Evolutionary conservation across 2,888 invertebrate species (phyloP).

Genomic region (Xanthorhoe designata): DNA sequence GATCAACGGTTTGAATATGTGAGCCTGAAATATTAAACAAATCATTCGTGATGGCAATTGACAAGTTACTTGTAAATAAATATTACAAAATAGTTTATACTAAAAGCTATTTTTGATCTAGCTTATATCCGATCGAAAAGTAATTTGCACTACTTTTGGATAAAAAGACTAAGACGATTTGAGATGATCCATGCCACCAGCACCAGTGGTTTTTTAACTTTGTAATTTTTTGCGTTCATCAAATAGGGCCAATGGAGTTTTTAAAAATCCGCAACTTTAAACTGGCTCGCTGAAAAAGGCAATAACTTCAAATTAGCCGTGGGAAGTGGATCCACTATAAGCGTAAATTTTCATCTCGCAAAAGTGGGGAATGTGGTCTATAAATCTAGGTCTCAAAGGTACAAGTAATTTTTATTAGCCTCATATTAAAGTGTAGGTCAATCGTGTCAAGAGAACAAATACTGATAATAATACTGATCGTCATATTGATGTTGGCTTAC

Average conservation of each 20-base stretch:
- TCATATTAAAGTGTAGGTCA: constrained; percentile 47
- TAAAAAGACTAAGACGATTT: too few relatives aligned
- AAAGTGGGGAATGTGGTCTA: constrained; percentile 43
- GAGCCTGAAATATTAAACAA: background rate
- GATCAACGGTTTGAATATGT: background rate
- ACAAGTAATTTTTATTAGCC: constrained; percentile 62
- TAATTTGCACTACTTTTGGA: too few relatives aligned
- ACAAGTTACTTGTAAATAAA: background rate
- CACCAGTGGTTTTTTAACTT: background rate
- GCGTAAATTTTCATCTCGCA: constrained; percentile 45
- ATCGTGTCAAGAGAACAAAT: constrained; percentile 4
- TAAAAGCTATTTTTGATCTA: too few relatives aligned
- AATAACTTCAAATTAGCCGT: constrained; percentile 38
- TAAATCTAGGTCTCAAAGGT: constrained; percentile 58
- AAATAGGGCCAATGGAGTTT: constrained; percentile 10
- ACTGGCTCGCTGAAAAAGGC: constrained; percentile 29
- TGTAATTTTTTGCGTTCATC: background rate
- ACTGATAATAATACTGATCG: background rate
- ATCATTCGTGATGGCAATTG: background rate
- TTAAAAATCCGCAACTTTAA: constrained; percentile 21
- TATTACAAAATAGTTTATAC: background rate
- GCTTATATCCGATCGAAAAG: too few relatives aligned
- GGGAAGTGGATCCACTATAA: constrained; percentile 35
- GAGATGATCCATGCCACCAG: too few relatives aligned
- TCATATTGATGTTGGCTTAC: too few relatives aligned